Evolutionary conservation across 2,113 vertebrate genomes (phyloP).

Genomic region (Climacteris rufus): DNA sequence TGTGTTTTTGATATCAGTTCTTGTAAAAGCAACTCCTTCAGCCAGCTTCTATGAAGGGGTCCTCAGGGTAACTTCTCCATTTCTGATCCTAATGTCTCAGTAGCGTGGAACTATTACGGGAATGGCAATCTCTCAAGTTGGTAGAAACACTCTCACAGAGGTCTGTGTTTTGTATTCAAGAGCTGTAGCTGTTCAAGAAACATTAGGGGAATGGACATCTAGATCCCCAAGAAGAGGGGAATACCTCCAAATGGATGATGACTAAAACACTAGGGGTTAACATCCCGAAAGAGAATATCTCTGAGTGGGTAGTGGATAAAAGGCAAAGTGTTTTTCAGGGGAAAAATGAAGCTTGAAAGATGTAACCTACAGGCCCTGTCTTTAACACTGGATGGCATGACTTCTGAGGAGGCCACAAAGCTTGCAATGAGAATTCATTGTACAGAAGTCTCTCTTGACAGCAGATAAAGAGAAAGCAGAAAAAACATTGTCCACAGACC

Average conservation of each 20-base stretch:
- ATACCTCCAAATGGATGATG: accelerated
- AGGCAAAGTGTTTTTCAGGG: not conserved
- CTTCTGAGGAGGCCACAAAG: not conserved
- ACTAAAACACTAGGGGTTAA: not conserved
- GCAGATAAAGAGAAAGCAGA: not conserved
- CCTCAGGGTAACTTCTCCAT: not conserved
- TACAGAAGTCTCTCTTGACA: not conserved
- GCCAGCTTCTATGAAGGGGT: accelerated
- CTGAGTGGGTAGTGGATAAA: not conserved
- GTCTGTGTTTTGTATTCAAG: not conserved
- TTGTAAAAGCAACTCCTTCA: not conserved
- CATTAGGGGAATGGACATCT: not conserved
- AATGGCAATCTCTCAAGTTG: not conserved
- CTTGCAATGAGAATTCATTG: not conserved
- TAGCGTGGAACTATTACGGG: not conserved
- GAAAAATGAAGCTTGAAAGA: not conserved
- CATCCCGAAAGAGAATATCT: not conserved
- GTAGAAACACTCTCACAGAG: not conserved
- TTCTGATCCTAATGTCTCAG: not conserved
- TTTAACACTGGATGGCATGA: not conserved
- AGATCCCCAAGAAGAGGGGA: not conserved
- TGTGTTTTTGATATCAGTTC: not conserved
- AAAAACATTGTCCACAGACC: not conserved
- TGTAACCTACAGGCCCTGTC: not conserved
- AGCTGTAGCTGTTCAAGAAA: not conserved